Conservation (phyloP, 2,888 invertebrate species). For the Seladonia tumulorum region DNA sequence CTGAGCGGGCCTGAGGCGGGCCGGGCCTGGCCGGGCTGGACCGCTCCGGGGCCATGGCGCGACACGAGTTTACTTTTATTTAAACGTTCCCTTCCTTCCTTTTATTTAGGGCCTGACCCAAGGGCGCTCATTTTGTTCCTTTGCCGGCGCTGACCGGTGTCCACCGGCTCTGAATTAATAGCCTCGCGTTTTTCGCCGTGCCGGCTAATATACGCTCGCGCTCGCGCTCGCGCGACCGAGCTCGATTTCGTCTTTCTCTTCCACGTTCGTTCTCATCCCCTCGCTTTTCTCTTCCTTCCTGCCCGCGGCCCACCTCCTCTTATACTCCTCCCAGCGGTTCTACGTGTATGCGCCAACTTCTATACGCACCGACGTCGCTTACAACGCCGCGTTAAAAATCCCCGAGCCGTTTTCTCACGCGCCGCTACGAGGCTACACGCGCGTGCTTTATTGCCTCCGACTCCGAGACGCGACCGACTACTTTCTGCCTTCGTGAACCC, state of each 20-base stretch:
- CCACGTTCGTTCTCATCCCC: constrained; percentile 21
- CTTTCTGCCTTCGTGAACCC: not conserved
- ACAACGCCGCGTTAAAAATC: constrained; percentile 74
- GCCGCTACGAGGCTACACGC: constrained; percentile 65
- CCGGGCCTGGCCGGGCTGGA: not conserved
- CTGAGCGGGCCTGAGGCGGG: not conserved
- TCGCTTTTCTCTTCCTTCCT: constrained; percentile 53
- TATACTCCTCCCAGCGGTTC: not conserved
- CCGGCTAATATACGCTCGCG: constrained; percentile 80
- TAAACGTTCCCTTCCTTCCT: constrained; percentile 82
- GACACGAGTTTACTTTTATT: constrained; percentile 84
- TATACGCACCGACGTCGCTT: constrained; percentile 55
- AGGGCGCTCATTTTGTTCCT: constrained; percentile 76
- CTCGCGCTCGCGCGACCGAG: constrained; percentile 63
- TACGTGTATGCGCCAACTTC: constrained; percentile 27
- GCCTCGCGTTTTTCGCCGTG: constrained; percentile 77
- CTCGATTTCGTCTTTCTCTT: constrained; percentile 26
- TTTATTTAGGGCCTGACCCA: constrained; percentile 83
- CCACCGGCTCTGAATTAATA: constrained; percentile 79
- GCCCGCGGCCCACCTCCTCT: constrained; percentile 36
- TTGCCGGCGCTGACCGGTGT: constrained; percentile 78
- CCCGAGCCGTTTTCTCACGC: constrained; percentile 79
- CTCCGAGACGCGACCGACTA: not conserved
- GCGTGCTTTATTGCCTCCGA: constrained; percentile 64
- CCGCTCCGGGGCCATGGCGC: constrained; percentile 68